Evolutionary conservation across 2,888 invertebrate species (phyloP), one percentile per base, ranked within the genome.

Genomic region (Ceramica pisi): DNA sequence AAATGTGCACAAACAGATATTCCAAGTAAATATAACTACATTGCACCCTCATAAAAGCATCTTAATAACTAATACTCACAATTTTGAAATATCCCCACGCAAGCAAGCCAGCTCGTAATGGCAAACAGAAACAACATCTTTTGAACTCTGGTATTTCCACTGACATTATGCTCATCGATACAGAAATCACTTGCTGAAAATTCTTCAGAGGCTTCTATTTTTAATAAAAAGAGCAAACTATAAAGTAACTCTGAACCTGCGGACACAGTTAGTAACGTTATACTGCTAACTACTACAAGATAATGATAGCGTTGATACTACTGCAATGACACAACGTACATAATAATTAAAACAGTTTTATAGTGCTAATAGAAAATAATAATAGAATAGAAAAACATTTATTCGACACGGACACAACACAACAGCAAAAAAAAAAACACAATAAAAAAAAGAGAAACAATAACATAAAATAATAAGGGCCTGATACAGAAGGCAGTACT

Each of bases 101-200:
- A 3, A 81, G 56, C 19, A 86, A 67, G 26, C 84, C 83, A 59
- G 66, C 21, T 31, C 84, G 67, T 50, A 86, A 26, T 7, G 86
- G 84, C 9, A 84, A 9, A 74, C 81, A 86, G 19, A 63, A 75
- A 59, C 84, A 86, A 60, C 84, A 84, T 57, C 69, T 73, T 31
- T 31, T 41, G 26, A 57, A 75, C 26, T 57, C 26, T n/a, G 77
- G 77, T 10, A 73, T 2, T 19, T 75, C 71, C 2, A 64, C 10
- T 6, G 31, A 7, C 81, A 82, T 80, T 35, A 57, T 82, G 38
- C 19, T 35, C 19, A 62, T 21, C 21, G 12, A 62, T 55, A 41
- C 10, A n/a, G 23, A 26, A 35, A 23, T 35, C 41, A 35, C 50
- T 51, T 51, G 2, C 16, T 26, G 4, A 2, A 21, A n/a, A 31